These are phyloP conservation scores for Eupleurogrammus muticus DNA, from an alignment of 2,797 vertebrate species.

Conservation along the genomic window DNA sequence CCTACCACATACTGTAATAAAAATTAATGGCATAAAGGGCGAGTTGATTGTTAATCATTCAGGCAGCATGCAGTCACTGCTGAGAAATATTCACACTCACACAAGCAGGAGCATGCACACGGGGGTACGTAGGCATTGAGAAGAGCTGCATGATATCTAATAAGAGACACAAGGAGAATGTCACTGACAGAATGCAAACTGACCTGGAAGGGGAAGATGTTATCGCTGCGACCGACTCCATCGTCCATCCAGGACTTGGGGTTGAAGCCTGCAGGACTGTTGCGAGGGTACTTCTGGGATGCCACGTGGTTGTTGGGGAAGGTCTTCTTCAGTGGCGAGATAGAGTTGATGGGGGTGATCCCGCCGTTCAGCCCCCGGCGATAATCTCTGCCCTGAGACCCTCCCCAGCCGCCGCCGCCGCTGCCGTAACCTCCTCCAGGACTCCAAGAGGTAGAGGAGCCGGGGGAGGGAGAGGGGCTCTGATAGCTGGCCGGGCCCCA, in stretches of 20 bases:
- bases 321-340: slow-evolving; percentile 99
- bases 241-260: slow-evolving; percentile 99
- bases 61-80: background rate
- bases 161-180: slow-evolving; percentile 7
- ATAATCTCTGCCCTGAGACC: slow-evolving; percentile 97
- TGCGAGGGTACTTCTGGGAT: slow-evolving; percentile 96
- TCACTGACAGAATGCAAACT: slow-evolving; percentile 59
- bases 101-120: background rate
- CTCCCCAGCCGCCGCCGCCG: slow-evolving; percentile 90
- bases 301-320: slow-evolving; percentile 98
- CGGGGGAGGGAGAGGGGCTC: slow-evolving; percentile 95
- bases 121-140: background rate
- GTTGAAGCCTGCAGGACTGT: slow-evolving; percentile 94
- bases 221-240: slow-evolving; percentile 93
- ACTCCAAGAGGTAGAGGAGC: slow-evolving; percentile 95
- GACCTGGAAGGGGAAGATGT: slow-evolving; percentile 99
- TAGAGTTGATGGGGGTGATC: slow-evolving; percentile 97
- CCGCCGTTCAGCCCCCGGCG: slow-evolving; percentile 96
- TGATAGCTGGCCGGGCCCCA: slow-evolving; percentile 96
- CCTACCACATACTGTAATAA: slow-evolving; percentile 38
- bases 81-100: slow-evolving; percentile 19
- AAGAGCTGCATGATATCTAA: background rate
- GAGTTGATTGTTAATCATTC: slow-evolving; percentile 42
- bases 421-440: slow-evolving; percentile 95
- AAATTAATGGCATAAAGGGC: slow-evolving; percentile 52